Base-by-base conservation (phyloP, 2,113 vertebrate genomes). In the Coptodon bakossiorum region DNA sequence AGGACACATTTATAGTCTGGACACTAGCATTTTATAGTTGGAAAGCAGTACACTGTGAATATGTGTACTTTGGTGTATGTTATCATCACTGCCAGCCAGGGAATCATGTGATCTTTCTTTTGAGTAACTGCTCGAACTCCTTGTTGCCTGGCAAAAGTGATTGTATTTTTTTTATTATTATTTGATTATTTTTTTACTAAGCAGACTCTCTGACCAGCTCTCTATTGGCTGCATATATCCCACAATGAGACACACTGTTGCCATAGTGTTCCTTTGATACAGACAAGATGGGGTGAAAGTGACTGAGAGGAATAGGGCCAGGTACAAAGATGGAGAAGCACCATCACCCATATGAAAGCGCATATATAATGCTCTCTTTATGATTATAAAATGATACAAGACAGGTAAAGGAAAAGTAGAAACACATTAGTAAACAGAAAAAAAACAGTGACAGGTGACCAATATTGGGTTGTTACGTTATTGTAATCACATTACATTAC, bases 141-240 rank as follows among this genome's bases (percentile, higher is more conserved):
- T 71, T 91, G 85, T 91, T 91, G 91, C 85, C 83, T 88, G 84
- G 89, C 86, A 90, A 88, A 88, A 87, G 57, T 27, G 24, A 40
- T 9, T 9, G 36, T 14, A 73, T 73, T 71, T 71, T 9, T 71
- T 71, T 0, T 6, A 29, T 24, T 17, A 34, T 61, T 34, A 61
- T 29, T 59, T 31, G 16, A 34, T 76, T 19, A 43, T 84, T 86
- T 5, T 59, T 61, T 53, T 19, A 48, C 61, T 68, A 48, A 86
- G 71, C 78, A 80, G 81, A 80, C 52, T 78, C 31, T 86, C 82
- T 78, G 90, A 84, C 83, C 78, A 80, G 84, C 56, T 78, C 61
- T 79, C 76, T 16, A 86, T 87, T 91, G 88, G 89, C 80, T 93
- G 88, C 27, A 80, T 7, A 5, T 54, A 29, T 84, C 85, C n/a